These are phyloP conservation scores for Ormyrus rosae DNA, from an alignment of 2,888 invertebrate species.

Conservation along the genomic window DNA sequence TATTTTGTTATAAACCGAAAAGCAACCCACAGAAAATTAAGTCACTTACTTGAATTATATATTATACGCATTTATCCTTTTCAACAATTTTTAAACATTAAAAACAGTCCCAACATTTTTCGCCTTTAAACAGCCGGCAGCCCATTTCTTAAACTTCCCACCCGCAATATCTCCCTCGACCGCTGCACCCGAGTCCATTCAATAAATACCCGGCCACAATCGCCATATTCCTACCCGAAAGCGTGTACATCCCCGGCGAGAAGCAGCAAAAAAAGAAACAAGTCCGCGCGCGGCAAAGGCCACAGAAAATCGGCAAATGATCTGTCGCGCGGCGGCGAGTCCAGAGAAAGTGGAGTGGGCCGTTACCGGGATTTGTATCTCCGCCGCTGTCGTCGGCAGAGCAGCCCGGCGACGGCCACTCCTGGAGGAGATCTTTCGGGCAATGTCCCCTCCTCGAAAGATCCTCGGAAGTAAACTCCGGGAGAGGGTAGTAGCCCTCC, in stretches of 20 bases:
- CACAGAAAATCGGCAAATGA: constrained; percentile 21
- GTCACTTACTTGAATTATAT: no score
- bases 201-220: neutral
- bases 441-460: constrained; percentile 28
- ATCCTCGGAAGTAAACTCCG: constrained; percentile 44
- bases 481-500: constrained; percentile 10
- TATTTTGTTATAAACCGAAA: no score
- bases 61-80: no score
- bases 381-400: constrained; percentile 59
- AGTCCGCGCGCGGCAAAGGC: neutral
- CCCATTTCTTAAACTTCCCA: no score
- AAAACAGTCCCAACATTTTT: no score
- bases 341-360: constrained; percentile 56
- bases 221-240: no score
- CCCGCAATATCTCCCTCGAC: no score
- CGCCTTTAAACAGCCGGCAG: no score
- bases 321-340: constrained; percentile 27
- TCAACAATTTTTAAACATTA: no score
- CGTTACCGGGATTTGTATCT: constrained; percentile 61
- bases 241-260: neutral
- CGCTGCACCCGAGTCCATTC: constrained; percentile 14
- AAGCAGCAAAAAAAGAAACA: constrained; percentile 14
- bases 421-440: constrained; percentile 57
- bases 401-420: constrained; percentile 1
- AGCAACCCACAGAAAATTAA: no score